Conservation (phyloP, 2,888 invertebrate species). For the Meta bourneti region DNA sequence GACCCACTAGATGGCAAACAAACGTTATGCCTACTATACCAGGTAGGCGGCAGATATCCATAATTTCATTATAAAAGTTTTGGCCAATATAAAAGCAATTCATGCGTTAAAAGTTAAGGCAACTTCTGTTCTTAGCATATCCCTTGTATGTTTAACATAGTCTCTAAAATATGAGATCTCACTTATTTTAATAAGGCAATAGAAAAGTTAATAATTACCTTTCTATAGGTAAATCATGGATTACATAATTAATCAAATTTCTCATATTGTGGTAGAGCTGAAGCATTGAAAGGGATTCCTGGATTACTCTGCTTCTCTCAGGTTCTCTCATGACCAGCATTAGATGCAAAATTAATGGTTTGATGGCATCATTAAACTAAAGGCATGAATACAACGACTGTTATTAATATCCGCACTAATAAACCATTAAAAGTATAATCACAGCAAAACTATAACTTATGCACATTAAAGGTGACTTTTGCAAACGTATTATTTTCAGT, state of each 20-base stretch:
- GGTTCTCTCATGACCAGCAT: conserved; percentile 31
- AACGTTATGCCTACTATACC: no score
- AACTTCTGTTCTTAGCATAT: no score
- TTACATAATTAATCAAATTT: conserved; percentile 65
- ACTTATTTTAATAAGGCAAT: neutral
- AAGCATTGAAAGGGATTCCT: conserved; percentile 60
- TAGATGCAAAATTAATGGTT: conserved; percentile 54
- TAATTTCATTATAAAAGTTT: neutral
- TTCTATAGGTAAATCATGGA: conserved; percentile 22
- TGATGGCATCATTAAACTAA: conserved; percentile 45
- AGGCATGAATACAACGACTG: neutral
- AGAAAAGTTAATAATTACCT: conserved; percentile 23
- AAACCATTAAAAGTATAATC: neutral
- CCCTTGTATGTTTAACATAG: neutral
- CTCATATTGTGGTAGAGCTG: conserved; percentile 63
- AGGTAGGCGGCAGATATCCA: neutral
- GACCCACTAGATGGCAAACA: no score
- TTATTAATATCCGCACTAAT: neutral
- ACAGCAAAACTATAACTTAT: no score
- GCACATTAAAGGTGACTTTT: no score
- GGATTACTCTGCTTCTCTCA: neutral
- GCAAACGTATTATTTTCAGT: no score
- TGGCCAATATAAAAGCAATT: no score
- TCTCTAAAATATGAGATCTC: neutral
- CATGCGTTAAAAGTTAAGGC: no score